phyloP scores from a whole-genome alignment of 2,888 invertebrate species.

The Himalopsyche kuldschensis region DNA sequence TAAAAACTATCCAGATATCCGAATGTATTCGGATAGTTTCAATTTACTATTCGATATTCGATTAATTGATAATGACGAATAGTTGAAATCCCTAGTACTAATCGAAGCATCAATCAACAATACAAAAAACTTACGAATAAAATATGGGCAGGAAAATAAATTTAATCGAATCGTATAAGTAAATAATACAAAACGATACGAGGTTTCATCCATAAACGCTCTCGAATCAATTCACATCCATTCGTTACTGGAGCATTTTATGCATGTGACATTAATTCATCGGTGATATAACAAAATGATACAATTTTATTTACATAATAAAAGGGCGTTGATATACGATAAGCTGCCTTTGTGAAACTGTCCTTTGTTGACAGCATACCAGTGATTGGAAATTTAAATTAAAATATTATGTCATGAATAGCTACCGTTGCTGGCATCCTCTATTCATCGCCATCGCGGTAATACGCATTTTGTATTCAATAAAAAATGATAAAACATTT shows the following conservation, averaged over 20 bases:
- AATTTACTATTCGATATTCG: no score
- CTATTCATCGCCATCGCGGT: slow-evolving; percentile 4
- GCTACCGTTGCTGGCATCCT: not conserved
- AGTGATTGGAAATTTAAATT: slow-evolving; percentile 29
- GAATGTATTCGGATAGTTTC: no score
- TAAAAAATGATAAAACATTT: slow-evolving; percentile 7
- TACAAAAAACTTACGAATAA: not conserved
- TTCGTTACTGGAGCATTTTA: slow-evolving; percentile 22
- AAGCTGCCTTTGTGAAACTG: slow-evolving; percentile 26
- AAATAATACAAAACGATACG: not conserved
- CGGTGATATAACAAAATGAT: slow-evolving; percentile 34
- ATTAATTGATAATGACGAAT: no score
- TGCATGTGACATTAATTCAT: slow-evolving; percentile 29
- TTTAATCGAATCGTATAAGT: not conserved
- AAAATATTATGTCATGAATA: slow-evolving; percentile 28
- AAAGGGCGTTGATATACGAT: slow-evolving; percentile 32
- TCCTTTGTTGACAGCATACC: slow-evolving; percentile 24
- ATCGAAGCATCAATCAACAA: no score
- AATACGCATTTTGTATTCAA: slow-evolving; percentile 20
- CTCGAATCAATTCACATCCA: slow-evolving; percentile 18
- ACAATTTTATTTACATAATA: slow-evolving; percentile 35
- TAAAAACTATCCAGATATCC: no score
- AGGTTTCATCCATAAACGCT: not conserved
- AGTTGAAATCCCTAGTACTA: no score
- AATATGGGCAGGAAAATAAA: not conserved